Conservation (phyloP, 1,140 invertebrate genomes). For the Globodera ellingtonae region DNA sequence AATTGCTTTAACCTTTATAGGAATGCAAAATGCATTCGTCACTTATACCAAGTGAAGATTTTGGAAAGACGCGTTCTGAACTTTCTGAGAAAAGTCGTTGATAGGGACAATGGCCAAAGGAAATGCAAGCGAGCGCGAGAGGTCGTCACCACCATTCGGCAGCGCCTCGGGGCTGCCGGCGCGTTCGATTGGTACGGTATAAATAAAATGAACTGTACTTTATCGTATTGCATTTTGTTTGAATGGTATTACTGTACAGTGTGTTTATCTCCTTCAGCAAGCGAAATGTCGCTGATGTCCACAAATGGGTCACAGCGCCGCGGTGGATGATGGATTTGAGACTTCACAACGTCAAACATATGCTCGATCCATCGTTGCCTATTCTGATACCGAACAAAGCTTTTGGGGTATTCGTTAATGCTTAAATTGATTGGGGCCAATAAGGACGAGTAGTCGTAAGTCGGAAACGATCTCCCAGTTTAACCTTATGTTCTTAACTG, state of each 20-base stretch:
- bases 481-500: background rate
- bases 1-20: background rate
- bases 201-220: background rate
- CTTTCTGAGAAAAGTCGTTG: background rate
- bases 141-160: background rate
- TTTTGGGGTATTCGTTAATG: slow-evolving; percentile 3
- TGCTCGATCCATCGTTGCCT: slow-evolving; percentile 49
- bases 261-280: background rate
- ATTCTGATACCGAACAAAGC: slow-evolving; percentile 43
- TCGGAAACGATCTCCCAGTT: too few species aligned
- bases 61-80: background rate
- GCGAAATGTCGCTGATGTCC: background rate
- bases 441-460: too few species aligned
- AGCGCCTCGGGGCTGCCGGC: background rate
- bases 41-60: background rate
- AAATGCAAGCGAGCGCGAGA: background rate
- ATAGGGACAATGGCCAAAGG: background rate
- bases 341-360: slow-evolving; percentile 40
- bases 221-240: background rate
- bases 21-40: background rate
- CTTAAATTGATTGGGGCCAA: too few species aligned
- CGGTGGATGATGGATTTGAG: slow-evolving; percentile 50
- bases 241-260: background rate
- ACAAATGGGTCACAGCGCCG: slow-evolving; percentile 21
- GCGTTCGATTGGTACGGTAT: background rate